These are phyloP conservation scores for Andrena bicolor DNA, from an alignment of 2,888 invertebrate species.

Conservation along the genomic window DNA sequence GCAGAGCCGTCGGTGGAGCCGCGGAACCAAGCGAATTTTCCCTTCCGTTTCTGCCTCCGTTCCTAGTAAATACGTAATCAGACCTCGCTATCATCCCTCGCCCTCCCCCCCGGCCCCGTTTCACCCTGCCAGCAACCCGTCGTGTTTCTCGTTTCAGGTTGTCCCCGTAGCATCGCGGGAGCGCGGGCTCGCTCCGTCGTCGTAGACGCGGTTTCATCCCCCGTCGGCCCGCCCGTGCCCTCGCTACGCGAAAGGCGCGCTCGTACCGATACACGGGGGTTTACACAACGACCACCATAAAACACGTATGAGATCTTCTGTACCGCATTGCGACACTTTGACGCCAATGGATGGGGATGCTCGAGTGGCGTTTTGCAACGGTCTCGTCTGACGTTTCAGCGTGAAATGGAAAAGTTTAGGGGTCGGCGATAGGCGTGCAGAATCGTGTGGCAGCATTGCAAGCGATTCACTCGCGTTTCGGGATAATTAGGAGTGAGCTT, in stretches of 20 bases:
- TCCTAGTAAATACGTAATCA: conserved; percentile 84
- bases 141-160: conserved; percentile 66
- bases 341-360: conserved; percentile 51
- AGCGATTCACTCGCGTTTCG: background rate
- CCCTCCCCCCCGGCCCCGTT: conserved; percentile 15
- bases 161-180: conserved; percentile 55
- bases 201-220: conserved; percentile 58
- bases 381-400: conserved; percentile 24
- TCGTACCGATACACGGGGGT: conserved; percentile 74
- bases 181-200: conserved; percentile 57
- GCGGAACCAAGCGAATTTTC: conserved; percentile 83
- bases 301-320: conserved; percentile 74
- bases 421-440: background rate
- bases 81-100: conserved; percentile 79
- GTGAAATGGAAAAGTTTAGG: conserved; percentile 33
- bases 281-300: conserved; percentile 74
- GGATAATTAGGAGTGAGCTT: background rate
- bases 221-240: conserved; percentile 21
- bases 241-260: conserved; percentile 33
- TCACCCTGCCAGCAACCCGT: conserved; percentile 43
- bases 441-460: background rate
- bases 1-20: conserved; percentile 80
- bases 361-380: conserved; percentile 52
- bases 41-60: conserved; percentile 81
- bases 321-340: conserved; percentile 79